Percentiles rank a stretch among this genome's conserved stretches.
Conservation (phyloP, 2,113 vertebrate species). For the Zonotrichia leucophrys region DNA sequence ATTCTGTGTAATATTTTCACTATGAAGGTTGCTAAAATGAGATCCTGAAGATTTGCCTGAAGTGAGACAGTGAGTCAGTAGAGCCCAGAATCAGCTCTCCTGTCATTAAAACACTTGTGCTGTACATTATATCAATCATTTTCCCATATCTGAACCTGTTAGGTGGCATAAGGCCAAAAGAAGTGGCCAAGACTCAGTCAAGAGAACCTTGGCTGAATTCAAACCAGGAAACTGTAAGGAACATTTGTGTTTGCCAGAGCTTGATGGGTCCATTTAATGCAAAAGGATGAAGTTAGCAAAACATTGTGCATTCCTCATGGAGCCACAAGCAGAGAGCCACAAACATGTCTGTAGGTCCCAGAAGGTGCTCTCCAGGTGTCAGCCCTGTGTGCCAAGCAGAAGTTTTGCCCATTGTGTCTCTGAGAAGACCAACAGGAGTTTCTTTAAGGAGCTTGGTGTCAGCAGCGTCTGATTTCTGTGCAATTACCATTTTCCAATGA, state of each 20-base stretch:
- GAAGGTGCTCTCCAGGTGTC: not conserved
- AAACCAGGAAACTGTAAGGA: not conserved
- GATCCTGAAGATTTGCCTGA: not conserved
- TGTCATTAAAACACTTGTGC: not conserved
- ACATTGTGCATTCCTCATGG: not conserved
- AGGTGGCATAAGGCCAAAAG: not conserved
- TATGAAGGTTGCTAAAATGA: not conserved
- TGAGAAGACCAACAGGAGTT: not conserved
- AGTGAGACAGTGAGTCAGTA: not conserved
- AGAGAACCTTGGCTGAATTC: not conserved
- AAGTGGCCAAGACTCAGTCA: not conserved
- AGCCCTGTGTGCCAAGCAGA: not conserved
- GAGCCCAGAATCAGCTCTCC: not conserved
- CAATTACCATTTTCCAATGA: not conserved
- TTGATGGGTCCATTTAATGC: rapidly evolving
- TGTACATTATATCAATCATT: not conserved
- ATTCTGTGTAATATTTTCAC: not conserved
- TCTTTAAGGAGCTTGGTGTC: not conserved
- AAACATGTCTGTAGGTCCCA: not conserved
- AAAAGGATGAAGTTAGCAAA: not conserved
- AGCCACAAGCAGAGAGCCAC: not conserved
- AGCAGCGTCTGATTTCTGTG: not conserved
- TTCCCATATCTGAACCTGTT: not conserved
- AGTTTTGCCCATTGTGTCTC: not conserved
- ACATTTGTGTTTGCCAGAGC: not conserved